Percentiles rank a stretch among this genome's conserved stretches.
phyloP scores from a whole-genome alignment of 2,797 vertebrate species.

The Oophaga sylvatica region DNA sequence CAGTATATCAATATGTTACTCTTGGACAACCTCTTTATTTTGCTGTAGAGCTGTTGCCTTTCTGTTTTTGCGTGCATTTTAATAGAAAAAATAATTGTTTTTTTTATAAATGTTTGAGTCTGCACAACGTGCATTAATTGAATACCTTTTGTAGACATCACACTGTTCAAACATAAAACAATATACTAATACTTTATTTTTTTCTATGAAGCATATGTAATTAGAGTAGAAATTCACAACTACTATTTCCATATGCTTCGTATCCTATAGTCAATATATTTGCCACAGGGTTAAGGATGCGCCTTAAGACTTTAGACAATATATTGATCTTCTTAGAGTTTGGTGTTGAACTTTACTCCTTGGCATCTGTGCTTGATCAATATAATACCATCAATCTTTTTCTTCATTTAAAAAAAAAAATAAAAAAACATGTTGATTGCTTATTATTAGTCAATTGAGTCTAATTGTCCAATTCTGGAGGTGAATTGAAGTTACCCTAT shows the following conservation, averaged over 20 bases:
- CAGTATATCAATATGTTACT: too few species aligned
- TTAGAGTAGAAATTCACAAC: neutral
- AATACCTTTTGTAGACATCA: neutral
- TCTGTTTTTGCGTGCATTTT: too few species aligned
- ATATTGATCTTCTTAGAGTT: constrained; percentile 1
- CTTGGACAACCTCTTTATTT: neutral
- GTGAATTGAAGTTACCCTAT: neutral
- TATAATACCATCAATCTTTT: neutral
- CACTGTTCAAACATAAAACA: neutral
- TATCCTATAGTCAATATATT: neutral
- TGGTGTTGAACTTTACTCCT: neutral
- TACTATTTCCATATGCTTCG: neutral
- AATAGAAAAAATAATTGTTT: neutral
- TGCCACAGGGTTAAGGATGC: neutral
- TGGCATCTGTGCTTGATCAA: neutral
- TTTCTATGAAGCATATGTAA: neutral
- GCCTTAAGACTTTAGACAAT: neutral
- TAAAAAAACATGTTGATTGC: neutral
- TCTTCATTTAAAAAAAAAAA: neutral
- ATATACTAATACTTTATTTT: neutral
- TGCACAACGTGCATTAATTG: neutral
- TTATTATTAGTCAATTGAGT: neutral
- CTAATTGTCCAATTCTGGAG: neutral
- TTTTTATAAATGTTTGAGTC: neutral
- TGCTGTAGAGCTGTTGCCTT: neutral